Percentiles rank a stretch among this genome's conserved stretches.
Evolutionary conservation across 1,140 invertebrate species (phyloP).

Genomic region (Steinernema feltiae): DNA sequence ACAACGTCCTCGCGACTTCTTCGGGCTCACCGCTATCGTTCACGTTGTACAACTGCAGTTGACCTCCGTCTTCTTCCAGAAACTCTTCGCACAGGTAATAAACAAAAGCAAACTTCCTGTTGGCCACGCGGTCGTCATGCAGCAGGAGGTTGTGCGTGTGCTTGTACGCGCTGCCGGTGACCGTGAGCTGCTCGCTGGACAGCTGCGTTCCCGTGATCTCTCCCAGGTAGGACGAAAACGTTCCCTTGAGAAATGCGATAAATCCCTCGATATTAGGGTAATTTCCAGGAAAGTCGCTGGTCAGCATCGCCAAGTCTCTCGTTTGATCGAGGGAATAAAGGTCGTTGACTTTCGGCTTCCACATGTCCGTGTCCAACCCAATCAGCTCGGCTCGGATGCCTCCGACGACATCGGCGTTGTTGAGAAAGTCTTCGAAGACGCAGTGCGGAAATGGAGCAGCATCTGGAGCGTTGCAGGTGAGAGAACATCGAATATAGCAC

Average conservation of each 20-base stretch:
- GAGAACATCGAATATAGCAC: neutral
- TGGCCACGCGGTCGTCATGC: neutral
- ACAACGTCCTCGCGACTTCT: conserved; percentile 28
- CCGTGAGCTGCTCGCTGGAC: neutral
- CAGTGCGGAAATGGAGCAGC: neutral
- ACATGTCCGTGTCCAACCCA: neutral
- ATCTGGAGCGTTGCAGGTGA: neutral
- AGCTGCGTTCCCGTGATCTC: neutral
- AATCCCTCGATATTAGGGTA: neutral
- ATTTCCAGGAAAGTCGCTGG: neutral
- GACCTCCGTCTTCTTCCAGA: conserved; percentile 29
- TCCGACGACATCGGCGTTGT: neutral
- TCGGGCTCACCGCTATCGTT: conserved; percentile 30
- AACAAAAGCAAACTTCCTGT: neutral
- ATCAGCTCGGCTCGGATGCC: neutral
- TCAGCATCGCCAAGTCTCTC: neutral
- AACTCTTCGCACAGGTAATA: neutral
- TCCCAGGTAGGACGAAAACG: neutral
- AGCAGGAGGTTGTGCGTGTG: neutral
- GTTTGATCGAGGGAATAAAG: neutral
- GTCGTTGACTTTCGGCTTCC: neutral
- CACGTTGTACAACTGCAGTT: conserved; percentile 32
- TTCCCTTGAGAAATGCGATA: neutral
- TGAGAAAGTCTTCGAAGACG: neutral
- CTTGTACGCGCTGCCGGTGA: neutral